A percentile compares a stretch with the other conserved stretches of the same genome.
Evolutionary conservation across 2,888 invertebrate species (phyloP).

Genomic region (Lacanobia wlatinum): DNA sequence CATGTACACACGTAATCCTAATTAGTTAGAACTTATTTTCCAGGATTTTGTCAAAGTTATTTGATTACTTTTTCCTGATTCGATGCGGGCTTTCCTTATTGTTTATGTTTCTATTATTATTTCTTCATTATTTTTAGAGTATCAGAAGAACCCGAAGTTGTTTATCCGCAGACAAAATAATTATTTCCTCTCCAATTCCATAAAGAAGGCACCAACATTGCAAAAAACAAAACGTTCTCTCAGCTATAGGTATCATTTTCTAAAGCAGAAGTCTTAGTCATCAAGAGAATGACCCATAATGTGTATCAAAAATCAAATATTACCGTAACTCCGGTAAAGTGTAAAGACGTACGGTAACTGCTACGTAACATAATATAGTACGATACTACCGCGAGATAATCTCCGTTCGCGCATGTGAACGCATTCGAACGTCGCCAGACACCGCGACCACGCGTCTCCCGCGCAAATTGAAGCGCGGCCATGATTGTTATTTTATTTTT

Average conservation of each 20-base stretch:
- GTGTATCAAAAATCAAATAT: slow-evolving; percentile 60
- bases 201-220: background rate
- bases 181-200: background rate
- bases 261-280: slow-evolving; percentile 25
- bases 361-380: slow-evolving; percentile 77
- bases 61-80: background rate
- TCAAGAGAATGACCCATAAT: slow-evolving; percentile 50
- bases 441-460: slow-evolving; percentile 75
- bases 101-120: background rate
- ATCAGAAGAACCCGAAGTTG: background rate
- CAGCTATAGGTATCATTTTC: slow-evolving; percentile 1
- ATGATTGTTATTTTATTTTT: slow-evolving; percentile 73
- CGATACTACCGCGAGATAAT: slow-evolving; percentile 71
- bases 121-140: background rate
- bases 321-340: slow-evolving; percentile 68
- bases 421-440: slow-evolving; percentile 79
- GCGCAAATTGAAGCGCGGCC: slow-evolving; percentile 61
- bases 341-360: slow-evolving; percentile 79
- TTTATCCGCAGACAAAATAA: background rate
- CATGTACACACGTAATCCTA: background rate
- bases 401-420: slow-evolving; percentile 79
- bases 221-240: background rate
- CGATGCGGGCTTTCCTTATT: background rate
- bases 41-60: no score
- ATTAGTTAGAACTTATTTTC: background rate